Conservation (phyloP, 2,888 invertebrate species). For the Agrochola litura region DNA sequence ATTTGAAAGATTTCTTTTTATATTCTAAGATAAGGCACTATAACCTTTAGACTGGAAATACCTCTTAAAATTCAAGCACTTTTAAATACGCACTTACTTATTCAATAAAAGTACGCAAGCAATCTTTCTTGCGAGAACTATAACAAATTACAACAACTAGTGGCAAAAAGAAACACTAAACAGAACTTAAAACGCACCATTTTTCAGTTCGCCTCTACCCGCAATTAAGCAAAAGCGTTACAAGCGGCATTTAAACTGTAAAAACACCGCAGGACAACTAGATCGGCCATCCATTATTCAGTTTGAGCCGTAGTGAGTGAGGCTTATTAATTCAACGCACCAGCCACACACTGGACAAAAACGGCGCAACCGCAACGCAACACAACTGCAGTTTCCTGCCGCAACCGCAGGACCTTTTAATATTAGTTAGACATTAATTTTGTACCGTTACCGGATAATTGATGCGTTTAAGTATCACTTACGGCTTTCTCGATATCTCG, state of each 20-base stretch:
- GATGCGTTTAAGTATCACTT: constrained; percentile 64
- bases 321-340: constrained; percentile 72
- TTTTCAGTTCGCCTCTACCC: constrained; percentile 50
- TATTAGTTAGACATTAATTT: constrained; percentile 82
- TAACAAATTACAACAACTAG: constrained; percentile 12
- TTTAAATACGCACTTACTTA: not conserved
- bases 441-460: constrained; percentile 77
- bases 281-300: constrained; percentile 68
- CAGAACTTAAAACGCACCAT: constrained; percentile 36
- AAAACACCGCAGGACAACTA: constrained; percentile 63
- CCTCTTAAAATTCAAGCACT: not conserved
- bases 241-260: constrained; percentile 52
- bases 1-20: not conserved
- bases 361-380: constrained; percentile 82
- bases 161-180: constrained; percentile 19
- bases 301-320: constrained; percentile 61
- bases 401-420: constrained; percentile 86
- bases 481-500: constrained; percentile 57
- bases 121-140: not conserved
- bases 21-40: too few relatives aligned
- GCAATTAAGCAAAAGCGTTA: constrained; percentile 56
- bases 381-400: constrained; percentile 84
- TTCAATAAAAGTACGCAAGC: not conserved
- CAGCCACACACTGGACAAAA: constrained; percentile 77
- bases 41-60: too few relatives aligned